Conservation (phyloP, 64 coral and sea anemone species). For the Montipora efflorescens region DNA sequence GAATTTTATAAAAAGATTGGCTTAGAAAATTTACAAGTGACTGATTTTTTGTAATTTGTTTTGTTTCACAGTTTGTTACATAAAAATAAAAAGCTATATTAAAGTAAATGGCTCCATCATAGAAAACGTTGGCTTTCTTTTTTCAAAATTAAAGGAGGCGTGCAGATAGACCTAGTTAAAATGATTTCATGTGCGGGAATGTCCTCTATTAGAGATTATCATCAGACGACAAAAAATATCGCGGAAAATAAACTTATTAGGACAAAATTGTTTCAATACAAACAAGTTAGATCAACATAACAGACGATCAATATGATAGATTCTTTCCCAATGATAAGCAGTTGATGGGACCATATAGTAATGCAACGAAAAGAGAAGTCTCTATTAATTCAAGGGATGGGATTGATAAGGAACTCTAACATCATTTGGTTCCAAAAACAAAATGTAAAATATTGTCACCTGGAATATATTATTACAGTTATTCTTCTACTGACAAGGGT, state of each 20-base stretch:
- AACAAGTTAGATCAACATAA: background rate
- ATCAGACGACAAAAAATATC: background rate
- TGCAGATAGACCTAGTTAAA: background rate
- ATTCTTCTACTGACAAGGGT: background rate
- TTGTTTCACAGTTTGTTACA: background rate
- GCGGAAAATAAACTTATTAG: background rate
- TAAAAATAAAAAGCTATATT: background rate
- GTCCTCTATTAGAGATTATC: background rate
- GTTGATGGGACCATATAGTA: too few species aligned
- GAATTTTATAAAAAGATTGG: background rate
- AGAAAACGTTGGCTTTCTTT: background rate
- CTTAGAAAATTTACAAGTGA: background rate
- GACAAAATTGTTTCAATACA: constrained; percentile 14
- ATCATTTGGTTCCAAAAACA: background rate
- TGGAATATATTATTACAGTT: background rate
- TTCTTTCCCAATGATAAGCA: too few species aligned
- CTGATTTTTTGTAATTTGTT: background rate
- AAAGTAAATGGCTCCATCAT: background rate
- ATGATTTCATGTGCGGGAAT: background rate
- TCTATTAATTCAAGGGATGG: background rate
- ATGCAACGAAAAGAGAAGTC: too few species aligned
- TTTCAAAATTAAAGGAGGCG: background rate
- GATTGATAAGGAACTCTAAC: background rate
- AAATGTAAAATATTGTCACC: background rate
- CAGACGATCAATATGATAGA: background rate